Conservation (phyloP, 2,888 invertebrate species). For the Dorcus parallelipipedus region DNA sequence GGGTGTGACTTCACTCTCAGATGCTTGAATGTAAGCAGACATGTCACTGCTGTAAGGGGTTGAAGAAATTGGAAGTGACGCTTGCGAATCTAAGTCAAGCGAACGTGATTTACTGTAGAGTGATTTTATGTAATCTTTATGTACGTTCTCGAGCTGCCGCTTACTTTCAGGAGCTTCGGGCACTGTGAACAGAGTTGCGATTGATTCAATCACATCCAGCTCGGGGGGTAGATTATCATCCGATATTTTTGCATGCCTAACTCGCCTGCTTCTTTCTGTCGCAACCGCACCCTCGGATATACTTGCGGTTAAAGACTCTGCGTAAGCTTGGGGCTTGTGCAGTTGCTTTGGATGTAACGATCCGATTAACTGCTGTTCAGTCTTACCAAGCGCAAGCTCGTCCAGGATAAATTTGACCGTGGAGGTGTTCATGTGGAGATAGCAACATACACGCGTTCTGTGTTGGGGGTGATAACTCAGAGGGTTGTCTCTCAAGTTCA, state of each 20-base stretch:
- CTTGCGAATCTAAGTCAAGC: constrained; percentile 5
- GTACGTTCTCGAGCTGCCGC: neutral
- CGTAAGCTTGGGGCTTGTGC: neutral
- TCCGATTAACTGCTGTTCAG: constrained; percentile 53
- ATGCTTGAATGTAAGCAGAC: neutral
- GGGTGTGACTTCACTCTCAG: neutral
- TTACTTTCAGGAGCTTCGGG: neutral
- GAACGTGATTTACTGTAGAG: constrained; percentile 14
- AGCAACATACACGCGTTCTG: constrained; percentile 53
- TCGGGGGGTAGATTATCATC: constrained; percentile 24
- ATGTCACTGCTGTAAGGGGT: constrained; percentile 5
- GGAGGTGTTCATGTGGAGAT: constrained; percentile 56
- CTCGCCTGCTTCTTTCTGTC: constrained; percentile 24
- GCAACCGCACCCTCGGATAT: neutral
- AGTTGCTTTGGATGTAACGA: constrained; percentile 39
- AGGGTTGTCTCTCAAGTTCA: constrained; percentile 62
- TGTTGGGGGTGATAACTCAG: constrained; percentile 60
- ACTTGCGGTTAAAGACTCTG: neutral
- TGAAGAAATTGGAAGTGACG: constrained; percentile 6
- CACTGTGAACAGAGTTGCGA: neutral
- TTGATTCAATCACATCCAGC: neutral
- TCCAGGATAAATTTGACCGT: constrained; percentile 56
- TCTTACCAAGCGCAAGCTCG: constrained; percentile 51
- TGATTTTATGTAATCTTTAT: constrained; percentile 13
- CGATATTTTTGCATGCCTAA: constrained; percentile 33